These are phyloP conservation scores for Limulus polyphemus DNA, from an alignment of 2,888 invertebrate species.

Conservation along the genomic window DNA sequence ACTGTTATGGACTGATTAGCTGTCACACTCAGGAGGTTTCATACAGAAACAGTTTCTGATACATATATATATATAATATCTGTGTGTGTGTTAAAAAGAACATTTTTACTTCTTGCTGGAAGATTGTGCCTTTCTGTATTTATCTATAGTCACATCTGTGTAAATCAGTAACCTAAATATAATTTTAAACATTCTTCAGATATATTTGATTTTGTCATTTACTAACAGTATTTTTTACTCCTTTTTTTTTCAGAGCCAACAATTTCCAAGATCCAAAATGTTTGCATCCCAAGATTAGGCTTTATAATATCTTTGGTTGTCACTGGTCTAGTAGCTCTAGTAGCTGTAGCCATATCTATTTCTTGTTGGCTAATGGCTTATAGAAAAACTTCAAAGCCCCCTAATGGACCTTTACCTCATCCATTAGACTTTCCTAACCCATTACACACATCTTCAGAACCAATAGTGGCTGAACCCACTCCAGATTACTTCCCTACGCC, in stretches of 20 bases:
- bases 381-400: constrained; percentile 67
- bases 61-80: no score
- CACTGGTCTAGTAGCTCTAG: constrained; percentile 77
- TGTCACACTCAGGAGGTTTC: no score
- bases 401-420: constrained; percentile 73
- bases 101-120: no score
- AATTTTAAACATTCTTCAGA: no score
- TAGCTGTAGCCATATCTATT: constrained; percentile 85
- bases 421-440: constrained; percentile 92
- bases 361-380: constrained; percentile 94
- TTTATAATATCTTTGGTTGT: constrained; percentile 82
- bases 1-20: no score
- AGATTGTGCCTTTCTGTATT: no score
- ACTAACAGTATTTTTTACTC: not conserved
- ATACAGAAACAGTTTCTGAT: no score
- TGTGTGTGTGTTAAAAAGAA: no score
- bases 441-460: constrained; percentile 68
- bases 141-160: no score
- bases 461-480: constrained; percentile 59
- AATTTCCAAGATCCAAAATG: constrained; percentile 54
- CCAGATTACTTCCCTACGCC: constrained; percentile 53
- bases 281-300: constrained; percentile 86
- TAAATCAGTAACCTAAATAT: no score
- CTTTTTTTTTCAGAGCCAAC: constrained; percentile 41
- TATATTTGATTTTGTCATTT: no score